These are phyloP conservation scores for Lucilia cuprina DNA, from an alignment of 1,140 invertebrate species.

Conservation along the genomic window DNA sequence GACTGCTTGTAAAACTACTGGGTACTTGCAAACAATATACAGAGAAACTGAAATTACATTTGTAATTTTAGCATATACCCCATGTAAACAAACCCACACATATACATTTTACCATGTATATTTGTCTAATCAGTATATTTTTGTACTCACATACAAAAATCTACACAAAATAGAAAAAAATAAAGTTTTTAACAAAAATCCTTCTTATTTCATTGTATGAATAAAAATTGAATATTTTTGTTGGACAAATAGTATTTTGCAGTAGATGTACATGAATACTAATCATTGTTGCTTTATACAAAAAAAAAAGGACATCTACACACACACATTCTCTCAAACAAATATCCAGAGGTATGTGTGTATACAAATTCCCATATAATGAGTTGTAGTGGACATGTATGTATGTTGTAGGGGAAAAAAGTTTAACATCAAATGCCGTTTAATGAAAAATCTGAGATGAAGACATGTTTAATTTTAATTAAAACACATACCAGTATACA, in stretches of 20 bases:
- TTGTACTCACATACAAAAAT: too few species aligned
- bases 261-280: background rate
- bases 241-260: background rate
- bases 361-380: background rate
- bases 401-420: background rate
- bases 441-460: background rate
- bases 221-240: background rate
- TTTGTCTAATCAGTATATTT: too few species aligned
- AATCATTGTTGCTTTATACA: background rate
- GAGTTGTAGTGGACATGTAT: background rate
- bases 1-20: too few species aligned
- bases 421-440: background rate
- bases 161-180: background rate
- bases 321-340: background rate
- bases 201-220: slow-evolving; percentile 2
- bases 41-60: too few species aligned
- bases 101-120: too few species aligned
- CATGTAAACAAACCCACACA: too few species aligned
- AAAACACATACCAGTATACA: background rate
- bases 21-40: too few species aligned
- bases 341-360: background rate
- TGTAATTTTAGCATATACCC: too few species aligned
- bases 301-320: background rate
- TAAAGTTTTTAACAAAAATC: background rate
- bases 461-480: background rate